Percentiles rank a stretch among this genome's conserved stretches.
These are phyloP conservation scores for Centropus bengalensis DNA, from an alignment of 2,113 vertebrate genomes.

Conservation along the genomic window DNA sequence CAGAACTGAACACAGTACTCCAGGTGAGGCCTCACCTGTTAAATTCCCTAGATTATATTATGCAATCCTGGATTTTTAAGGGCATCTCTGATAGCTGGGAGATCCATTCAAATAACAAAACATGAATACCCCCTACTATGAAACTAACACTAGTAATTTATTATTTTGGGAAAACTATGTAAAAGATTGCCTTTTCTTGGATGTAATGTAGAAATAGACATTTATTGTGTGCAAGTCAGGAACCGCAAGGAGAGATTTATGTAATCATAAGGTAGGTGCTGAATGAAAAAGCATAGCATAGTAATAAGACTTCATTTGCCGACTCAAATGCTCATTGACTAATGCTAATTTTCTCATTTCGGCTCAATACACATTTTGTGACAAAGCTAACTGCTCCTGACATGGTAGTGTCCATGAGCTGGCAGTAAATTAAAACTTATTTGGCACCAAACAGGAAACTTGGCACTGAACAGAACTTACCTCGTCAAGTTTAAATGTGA, in stretches of 20 bases:
- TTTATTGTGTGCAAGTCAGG: not conserved
- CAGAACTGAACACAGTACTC: no score
- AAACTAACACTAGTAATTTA: not conserved
- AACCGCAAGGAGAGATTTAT: not conserved
- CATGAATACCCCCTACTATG: not conserved
- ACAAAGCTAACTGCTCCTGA: not conserved
- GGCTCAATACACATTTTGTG: not conserved
- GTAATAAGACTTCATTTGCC: not conserved
- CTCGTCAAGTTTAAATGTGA: not conserved
- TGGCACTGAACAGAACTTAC: not conserved
- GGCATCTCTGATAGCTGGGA: not conserved
- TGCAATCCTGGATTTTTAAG: not conserved
- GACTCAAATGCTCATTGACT: not conserved
- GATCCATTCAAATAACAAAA: not conserved
- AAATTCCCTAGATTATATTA: not conserved
- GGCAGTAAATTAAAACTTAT: not conserved
- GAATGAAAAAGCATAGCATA: not conserved
- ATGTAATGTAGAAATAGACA: not conserved
- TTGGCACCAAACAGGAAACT: not conserved
- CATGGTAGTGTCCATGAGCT: not conserved
- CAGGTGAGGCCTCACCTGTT: not conserved
- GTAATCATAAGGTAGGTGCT: not conserved
- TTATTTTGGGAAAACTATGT: not conserved
- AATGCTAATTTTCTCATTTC: not conserved
- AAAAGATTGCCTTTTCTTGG: not conserved